Evolutionary conservation across 2,888 invertebrate genomes (phyloP), one percentile per base, ranked within the genome.

Genomic region (Mamestra brassicae): DNA sequence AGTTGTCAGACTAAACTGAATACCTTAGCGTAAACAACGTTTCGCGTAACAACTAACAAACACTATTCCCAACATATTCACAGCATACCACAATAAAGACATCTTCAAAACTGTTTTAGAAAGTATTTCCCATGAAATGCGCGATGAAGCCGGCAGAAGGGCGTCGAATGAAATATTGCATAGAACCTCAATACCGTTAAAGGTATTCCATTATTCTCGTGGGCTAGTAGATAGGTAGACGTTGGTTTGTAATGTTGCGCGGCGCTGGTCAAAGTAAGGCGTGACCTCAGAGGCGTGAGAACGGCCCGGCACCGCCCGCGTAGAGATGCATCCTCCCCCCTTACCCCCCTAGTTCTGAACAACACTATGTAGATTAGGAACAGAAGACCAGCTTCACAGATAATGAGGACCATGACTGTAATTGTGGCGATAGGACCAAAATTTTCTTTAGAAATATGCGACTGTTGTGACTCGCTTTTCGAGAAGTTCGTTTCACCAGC

Each of bases 241-340:
- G 84, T 67, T 76, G 74, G 76, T 60, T 78, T 77, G 88, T 92
- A 90, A 91, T 91, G 90, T 87, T 89, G 90, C 87, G 93, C 94
- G 94, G 94, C 92, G 89, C 86, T 94, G 94, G 95, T 95, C 95
- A 95, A 94, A 94, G 94, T 91, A 87, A 94, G 95, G 95, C 95
- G 95, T 95, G 95, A 95, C 95, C 95, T 93, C 94, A 91, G 92
- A 95, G 95, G 94, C 96, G 95, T 96, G 96, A 93, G 96, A 96
- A 95, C 93, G 86, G 86, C 73, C 85, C 77, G 89, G 92, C 84
- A 90, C 92, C 93, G 93, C 93, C 94, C 91, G 92, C 89, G 88
- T 81, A 63, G 79, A 78, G 77, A 83, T 87, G 87, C 85, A 89
- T 80, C 84, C 81, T 85, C 85, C 88, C 88, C 85, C 86, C 80